Percentiles rank a stretch among this genome's conserved stretches.
phyloP scores from a whole-genome alignment of 2,113 vertebrate species.

The Indicator indicator region DNA sequence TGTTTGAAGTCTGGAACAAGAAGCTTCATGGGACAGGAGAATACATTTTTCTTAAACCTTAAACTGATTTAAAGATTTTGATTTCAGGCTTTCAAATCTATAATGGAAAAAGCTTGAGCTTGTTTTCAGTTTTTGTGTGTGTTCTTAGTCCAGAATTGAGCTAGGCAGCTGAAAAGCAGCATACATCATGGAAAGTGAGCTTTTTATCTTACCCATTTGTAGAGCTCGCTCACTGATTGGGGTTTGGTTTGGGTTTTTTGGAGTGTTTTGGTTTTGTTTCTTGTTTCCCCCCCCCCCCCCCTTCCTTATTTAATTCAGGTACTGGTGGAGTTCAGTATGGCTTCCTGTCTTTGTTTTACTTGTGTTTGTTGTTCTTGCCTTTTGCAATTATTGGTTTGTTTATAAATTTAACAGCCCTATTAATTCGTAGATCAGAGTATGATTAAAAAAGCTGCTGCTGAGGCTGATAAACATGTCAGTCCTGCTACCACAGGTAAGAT shows the following conservation, averaged over 20 bases:
- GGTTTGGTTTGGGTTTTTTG: not conserved
- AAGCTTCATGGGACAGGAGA: not conserved
- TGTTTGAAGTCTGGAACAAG: not conserved
- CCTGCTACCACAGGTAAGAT: slow-evolving; percentile 81
- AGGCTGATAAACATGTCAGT: slow-evolving; percentile 71
- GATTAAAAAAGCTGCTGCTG: slow-evolving; percentile 81
- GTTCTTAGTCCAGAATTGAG: not conserved
- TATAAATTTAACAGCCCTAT: slow-evolving; percentile 57
- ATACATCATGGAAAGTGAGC: not conserved
- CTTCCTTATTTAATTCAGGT: not conserved
- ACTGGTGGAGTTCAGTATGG: not conserved
- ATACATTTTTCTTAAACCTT: not conserved
- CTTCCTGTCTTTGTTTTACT: slow-evolving; percentile 49
- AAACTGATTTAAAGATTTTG: not conserved
- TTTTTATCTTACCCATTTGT: not conserved
- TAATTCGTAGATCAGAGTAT: slow-evolving; percentile 76
- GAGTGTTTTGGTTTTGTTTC: no score
- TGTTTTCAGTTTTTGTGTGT: not conserved
- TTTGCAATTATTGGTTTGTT: slow-evolving; percentile 54
- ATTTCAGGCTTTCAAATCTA: not conserved
- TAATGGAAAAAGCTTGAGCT: not conserved
- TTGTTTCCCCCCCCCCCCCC: no score
- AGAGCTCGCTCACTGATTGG: not conserved
- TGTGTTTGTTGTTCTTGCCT: slow-evolving; percentile 45
- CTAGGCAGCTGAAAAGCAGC: not conserved